Evolutionary conservation across 2,797 vertebrate genomes (phyloP), one percentile per base, ranked within the genome.

Genomic region (Dendrocincla fuliginosa): DNA sequence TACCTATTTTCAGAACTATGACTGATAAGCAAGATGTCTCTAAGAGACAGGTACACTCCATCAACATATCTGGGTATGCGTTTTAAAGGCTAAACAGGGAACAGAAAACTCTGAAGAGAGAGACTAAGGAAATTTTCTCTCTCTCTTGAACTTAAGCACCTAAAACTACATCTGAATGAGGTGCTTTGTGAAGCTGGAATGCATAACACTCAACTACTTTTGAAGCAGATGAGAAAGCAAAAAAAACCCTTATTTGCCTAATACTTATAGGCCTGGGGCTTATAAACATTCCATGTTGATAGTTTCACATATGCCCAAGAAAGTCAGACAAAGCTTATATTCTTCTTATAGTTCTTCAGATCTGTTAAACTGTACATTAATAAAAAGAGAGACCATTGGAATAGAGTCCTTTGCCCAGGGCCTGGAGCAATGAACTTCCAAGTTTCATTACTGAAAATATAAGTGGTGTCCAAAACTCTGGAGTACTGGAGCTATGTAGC

Each of bases 241-340:
- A 63, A 30, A 28, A 53, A 53, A 27, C 30, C 11, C 3, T 1
- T 78, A 55, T 82, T 87, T 5, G 1, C 80, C 57, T 88, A 90
- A 93, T 70, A 50, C 53, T 92, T 86, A 68, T 20, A n/a, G 79
- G 53, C 91, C 76, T 75, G 61, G 61, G 82, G 87, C 63, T 88
- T 84, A 87, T 91, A 93, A 94, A 95, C 68, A 81, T 89, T 94
- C 42, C 18, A 33, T 28, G 49, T 80, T 70, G 68, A 81, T 77
- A 75, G 60, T 57, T 97, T 81, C 71, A 87, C 14, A 14, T 81
- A 25, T 44, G 64, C n/a, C 27, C 55, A 74, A 67, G 81, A 84
- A 92, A 89, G 35, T 94, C 69, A 89, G 89, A 90, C 42, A 94
- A 69, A 88, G 55, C 25, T 67, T 87, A 39, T 69, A 76, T 76